Evolutionary conservation across 2,797 vertebrate species (phyloP), one percentile per base, ranked within the genome.

Genomic region (Sebastes minor): DNA sequence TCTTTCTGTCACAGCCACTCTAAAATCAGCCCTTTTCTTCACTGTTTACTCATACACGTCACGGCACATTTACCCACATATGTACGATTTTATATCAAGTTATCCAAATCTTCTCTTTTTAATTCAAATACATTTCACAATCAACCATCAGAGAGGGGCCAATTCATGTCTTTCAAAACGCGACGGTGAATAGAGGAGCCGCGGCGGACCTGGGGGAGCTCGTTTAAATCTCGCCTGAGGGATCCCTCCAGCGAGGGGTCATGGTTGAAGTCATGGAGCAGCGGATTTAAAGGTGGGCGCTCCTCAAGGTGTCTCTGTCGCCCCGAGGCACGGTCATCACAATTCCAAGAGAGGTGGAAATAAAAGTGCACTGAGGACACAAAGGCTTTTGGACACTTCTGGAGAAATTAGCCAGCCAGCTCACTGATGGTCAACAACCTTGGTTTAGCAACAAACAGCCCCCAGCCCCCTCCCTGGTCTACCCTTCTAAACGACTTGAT

Each of bases 191-290:
- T 56, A 82, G 89, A 84, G 85, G 78, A 85, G 81, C 82, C 66
- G 67, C 85, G 8, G 78, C 62, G 71, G 93, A 95, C 95, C 95
- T 95, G 90, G 84, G 96, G 95, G 95, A 96, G 95, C 96, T 96
- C 95, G 94, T 96, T 96, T 96, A 96, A 96, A 96, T 95, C 95
- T 96, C 79, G 95, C 96, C 96, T 94, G 91, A 90, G 95, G 96
- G 95, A 95, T 94, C 95, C 95, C 95, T 94, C 92, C 68, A 95
- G 95, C 95, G 85, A 95, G 93, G 94, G 96, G 95, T 96, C 95
- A 96, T 74, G 95, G 95, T 94, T 95, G 95, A 93, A 96, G 95
- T 94, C 94, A 92, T 80, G 89, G 93, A 87, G 93, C 87, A 82
- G 91, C 89, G 85, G 91, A 94, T 95, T 95, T 95, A 96, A 95